Evolutionary conservation across 2,797 vertebrate genomes (phyloP).

Genomic region (Naso thynnoides): DNA sequence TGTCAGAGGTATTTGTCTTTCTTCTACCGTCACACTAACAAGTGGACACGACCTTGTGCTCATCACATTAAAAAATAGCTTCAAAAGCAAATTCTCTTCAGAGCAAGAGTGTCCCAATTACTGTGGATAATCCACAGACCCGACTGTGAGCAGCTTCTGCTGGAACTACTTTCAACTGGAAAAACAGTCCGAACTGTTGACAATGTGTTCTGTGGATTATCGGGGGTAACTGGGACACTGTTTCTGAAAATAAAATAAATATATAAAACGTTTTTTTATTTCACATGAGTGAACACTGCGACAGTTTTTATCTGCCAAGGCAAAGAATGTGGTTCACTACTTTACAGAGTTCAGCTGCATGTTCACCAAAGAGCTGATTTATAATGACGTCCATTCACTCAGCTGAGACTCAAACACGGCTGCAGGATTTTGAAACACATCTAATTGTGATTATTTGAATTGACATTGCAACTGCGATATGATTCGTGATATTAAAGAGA

Average conservation of each 20-base stretch:
- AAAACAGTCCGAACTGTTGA: slow-evolving; percentile 7
- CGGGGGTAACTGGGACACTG: slow-evolving; percentile 22
- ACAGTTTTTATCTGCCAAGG: no score
- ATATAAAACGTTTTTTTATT: not conserved
- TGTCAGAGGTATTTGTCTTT: not conserved
- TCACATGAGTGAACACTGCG: not conserved
- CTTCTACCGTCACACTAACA: not conserved
- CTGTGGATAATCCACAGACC: slow-evolving; percentile 22
- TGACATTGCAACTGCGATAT: no score
- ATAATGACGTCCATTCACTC: no score
- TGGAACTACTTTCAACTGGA: slow-evolving; percentile 2
- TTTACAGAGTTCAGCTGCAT: not conserved
- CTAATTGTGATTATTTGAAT: no score
- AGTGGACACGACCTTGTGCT: not conserved
- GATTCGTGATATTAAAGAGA: no score
- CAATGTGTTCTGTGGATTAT: slow-evolving; percentile 25
- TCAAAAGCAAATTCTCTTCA: slow-evolving; percentile 5
- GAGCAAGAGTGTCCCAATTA: slow-evolving; percentile 31
- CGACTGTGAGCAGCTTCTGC: slow-evolving; percentile 27
- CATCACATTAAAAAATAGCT: not conserved
- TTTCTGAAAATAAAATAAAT: not conserved
- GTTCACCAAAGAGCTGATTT: not conserved
- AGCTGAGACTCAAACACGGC: no score
- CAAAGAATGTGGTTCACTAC: no score
- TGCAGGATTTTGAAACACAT: no score